Evolutionary conservation across 1,140 invertebrate species (phyloP).

Genomic region (Polypedilum pembai): DNA sequence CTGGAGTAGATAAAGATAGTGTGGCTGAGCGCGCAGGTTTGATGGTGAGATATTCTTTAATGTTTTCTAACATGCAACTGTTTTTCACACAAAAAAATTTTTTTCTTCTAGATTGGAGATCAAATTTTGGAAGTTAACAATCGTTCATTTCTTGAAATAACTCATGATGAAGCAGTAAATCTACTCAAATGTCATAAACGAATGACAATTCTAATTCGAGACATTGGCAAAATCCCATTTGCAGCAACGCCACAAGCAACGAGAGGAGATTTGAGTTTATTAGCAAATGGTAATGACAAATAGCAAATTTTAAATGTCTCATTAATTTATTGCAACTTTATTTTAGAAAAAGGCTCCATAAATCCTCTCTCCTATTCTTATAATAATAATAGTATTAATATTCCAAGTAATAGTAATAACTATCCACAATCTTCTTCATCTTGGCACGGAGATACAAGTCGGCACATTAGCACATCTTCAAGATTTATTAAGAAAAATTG

Average conservation of each 20-base stretch:
- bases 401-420: slow-evolving; percentile 44
- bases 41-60: slow-evolving; percentile 60
- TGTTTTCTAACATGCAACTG: slow-evolving; percentile 29
- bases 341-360: too few relatives aligned
- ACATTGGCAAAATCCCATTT: slow-evolving; percentile 83
- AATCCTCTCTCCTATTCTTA: slow-evolving; percentile 63
- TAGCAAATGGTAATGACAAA: too few relatives aligned
- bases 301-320: too few relatives aligned
- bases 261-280: too few relatives aligned
- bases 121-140: slow-evolving; percentile 91
- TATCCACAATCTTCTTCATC: slow-evolving; percentile 56
- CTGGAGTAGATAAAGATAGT: slow-evolving; percentile 85
- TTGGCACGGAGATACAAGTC: slow-evolving; percentile 53
- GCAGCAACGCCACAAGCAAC: too few relatives aligned
- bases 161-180: slow-evolving; percentile 87
- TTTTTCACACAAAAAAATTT: not conserved
- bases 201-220: slow-evolving; percentile 76
- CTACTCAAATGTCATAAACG: slow-evolving; percentile 80
- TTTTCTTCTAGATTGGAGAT: slow-evolving; percentile 67
- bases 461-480: slow-evolving; percentile 34
- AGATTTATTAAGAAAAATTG: not conserved
- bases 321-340: too few relatives aligned
- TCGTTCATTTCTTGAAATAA: slow-evolving; percentile 82
- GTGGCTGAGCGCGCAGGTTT: slow-evolving; percentile 82
- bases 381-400: slow-evolving; percentile 46